A percentile compares a stretch with the other conserved stretches of the same genome.
Conservation (phyloP, 2,113 vertebrate species). For the Himantopus leucocephalus region DNA sequence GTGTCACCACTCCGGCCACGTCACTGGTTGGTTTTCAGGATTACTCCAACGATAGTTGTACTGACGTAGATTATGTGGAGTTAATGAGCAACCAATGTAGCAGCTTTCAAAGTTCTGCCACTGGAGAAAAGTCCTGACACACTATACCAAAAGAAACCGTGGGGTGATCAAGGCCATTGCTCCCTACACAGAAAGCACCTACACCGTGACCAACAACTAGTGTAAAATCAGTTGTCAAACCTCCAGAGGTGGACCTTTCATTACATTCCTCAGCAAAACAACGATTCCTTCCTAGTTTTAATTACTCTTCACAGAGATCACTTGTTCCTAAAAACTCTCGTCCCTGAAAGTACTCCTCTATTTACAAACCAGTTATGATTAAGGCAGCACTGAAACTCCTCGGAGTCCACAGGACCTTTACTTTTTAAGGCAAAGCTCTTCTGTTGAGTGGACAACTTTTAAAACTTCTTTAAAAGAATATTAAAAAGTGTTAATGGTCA, state of each 20-base stretch:
- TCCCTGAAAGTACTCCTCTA: background rate
- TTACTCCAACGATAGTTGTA: background rate
- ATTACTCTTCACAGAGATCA: background rate
- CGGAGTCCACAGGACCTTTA: background rate
- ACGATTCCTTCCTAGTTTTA: background rate
- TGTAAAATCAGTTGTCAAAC: background rate
- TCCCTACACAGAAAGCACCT: background rate
- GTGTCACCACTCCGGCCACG: rapidly evolving
- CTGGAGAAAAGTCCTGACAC: background rate
- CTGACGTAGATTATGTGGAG: background rate
- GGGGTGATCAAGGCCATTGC: background rate
- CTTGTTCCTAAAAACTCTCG: background rate
- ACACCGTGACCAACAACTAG: background rate
- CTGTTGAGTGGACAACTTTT: background rate
- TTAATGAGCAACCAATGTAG: background rate
- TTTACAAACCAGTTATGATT: background rate
- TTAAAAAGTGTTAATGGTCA: background rate
- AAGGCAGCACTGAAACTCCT: background rate
- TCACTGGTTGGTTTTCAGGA: background rate
- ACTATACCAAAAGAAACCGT: background rate
- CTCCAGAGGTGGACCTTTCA: background rate
- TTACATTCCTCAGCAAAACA: background rate
- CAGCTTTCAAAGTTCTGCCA: background rate
- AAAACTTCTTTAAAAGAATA: background rate
- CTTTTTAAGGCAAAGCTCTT: background rate